Evolutionary conservation across 1,140 invertebrate species (phyloP).

Genomic region (Chironomus tepperi): DNA sequence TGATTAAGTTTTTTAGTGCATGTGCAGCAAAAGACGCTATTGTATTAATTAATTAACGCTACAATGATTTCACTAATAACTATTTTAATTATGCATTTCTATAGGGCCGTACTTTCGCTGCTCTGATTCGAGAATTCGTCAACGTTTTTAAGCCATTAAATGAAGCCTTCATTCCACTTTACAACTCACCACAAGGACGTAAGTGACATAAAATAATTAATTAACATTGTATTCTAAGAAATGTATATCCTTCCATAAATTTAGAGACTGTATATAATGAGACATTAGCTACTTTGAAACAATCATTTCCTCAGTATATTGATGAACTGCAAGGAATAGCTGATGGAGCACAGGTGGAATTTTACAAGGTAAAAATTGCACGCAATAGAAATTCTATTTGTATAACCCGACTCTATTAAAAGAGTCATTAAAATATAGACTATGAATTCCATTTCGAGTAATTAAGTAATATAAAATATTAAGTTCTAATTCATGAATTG

Average conservation of each 20-base stretch:
- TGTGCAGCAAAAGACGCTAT: too few species aligned
- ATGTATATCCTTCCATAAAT: conserved; percentile 10
- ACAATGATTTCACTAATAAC: too few species aligned
- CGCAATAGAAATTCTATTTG: conserved; percentile 1
- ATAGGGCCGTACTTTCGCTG: conserved; percentile 67
- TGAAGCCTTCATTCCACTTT: conserved; percentile 57
- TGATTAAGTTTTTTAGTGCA: too few species aligned
- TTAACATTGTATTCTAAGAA: neutral
- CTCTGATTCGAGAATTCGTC: conserved; percentile 62
- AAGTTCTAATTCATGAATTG: too few species aligned
- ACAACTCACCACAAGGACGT: conserved; percentile 56
- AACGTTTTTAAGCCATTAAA: conserved; percentile 52
- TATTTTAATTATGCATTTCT: too few species aligned
- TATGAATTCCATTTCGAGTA: too few species aligned
- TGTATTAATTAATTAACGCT: too few species aligned
- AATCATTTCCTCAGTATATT: conserved; percentile 71
- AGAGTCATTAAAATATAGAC: too few species aligned
- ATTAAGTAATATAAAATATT: too few species aligned
- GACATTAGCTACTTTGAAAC: conserved; percentile 54
- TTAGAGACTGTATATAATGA: conserved; percentile 56
- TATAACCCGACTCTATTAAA: too few species aligned
- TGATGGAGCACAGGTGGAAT: conserved; percentile 71
- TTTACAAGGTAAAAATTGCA: conserved; percentile 55
- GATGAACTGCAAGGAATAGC: conserved; percentile 74
- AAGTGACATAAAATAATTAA: conserved; percentile 29